Conservation (phyloP, 2,888 invertebrate species). For the Xylota sylvarum region DNA sequence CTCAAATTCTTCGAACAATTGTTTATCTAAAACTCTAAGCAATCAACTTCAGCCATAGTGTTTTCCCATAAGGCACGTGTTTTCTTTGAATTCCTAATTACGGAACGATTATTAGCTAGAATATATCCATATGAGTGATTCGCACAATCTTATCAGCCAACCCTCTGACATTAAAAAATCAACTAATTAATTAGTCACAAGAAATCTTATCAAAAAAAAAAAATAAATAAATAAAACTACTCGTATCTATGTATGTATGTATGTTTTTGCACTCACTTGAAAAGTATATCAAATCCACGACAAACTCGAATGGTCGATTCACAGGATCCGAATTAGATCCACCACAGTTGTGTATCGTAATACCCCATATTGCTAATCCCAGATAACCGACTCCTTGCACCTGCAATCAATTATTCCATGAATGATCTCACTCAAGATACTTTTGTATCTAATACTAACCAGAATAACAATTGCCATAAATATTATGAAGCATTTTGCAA, state of each 20-base stretch:
- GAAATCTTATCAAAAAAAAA: constrained; percentile 21
- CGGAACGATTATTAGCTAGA: background rate
- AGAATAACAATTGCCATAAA: constrained; percentile 82
- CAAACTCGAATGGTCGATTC: constrained; percentile 80
- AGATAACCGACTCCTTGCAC: constrained; percentile 81
- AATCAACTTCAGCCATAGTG: background rate
- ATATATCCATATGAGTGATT: constrained; percentile 30
- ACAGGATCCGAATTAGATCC: constrained; percentile 77
- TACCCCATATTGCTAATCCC: constrained; percentile 82
- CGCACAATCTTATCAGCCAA: constrained; percentile 43
- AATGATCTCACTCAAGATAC: constrained; percentile 9
- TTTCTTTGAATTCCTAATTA: constrained; percentile 11
- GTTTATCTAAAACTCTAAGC: background rate
- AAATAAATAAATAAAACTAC: constrained; percentile 6
- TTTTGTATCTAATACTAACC: constrained; percentile 79
- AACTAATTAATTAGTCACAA: constrained; percentile 49
- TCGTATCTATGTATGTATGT: too few relatives aligned
- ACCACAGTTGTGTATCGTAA: constrained; percentile 79
- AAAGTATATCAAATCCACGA: constrained; percentile 82
- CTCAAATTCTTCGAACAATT: background rate
- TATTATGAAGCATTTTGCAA: constrained; percentile 83
- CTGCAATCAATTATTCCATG: constrained; percentile 76
- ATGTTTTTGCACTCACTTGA: constrained; percentile 78
- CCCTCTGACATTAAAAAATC: background rate
- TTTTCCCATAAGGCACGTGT: constrained; percentile 25